Conservation (phyloP, 1,140 invertebrate species). For the Caligus rogercresseyi region DNA sequence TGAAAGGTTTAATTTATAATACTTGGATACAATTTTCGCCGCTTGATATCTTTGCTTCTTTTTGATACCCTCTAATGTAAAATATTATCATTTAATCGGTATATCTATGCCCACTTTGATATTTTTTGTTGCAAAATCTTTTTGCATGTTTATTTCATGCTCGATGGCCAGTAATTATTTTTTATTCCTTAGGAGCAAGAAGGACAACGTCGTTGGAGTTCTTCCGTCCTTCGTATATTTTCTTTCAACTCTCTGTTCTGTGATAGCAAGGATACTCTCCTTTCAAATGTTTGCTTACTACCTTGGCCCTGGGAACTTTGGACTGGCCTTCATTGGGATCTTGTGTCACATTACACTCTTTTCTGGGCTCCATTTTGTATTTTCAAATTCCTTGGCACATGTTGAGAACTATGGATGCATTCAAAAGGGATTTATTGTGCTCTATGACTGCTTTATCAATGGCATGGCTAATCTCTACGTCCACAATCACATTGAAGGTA, state of each 20-base stretch:
- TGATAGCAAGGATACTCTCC: conserved; percentile 5
- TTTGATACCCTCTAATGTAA: too few relatives aligned
- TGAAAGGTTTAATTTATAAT: too few relatives aligned
- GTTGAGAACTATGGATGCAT: neutral
- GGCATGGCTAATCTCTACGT: conserved; percentile 11
- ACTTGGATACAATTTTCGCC: too few relatives aligned
- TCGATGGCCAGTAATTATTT: neutral
- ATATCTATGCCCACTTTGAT: too few relatives aligned
- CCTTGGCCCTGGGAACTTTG: conserved; percentile 8
- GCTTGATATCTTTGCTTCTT: too few relatives aligned
- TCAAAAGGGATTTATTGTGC: neutral
- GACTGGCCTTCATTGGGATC: neutral
- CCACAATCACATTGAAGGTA: conserved; percentile 11
- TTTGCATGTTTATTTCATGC: neutral
- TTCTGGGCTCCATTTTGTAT: conserved; percentile 1
- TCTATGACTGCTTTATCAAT: conserved; percentile 13
- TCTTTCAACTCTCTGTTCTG: neutral
- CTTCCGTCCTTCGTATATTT: conserved; percentile 9
- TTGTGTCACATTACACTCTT: neutral
- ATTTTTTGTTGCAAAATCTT: too few relatives aligned
- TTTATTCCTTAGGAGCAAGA: conserved; percentile 5
- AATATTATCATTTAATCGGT: too few relatives aligned
- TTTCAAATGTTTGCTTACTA: conserved; percentile 16
- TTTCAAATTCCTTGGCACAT: conserved; percentile 1
- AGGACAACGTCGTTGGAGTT: conserved; percentile 7